These are phyloP conservation scores for Agrochola litura DNA, from an alignment of 2,888 invertebrate species.

Conservation along the genomic window DNA sequence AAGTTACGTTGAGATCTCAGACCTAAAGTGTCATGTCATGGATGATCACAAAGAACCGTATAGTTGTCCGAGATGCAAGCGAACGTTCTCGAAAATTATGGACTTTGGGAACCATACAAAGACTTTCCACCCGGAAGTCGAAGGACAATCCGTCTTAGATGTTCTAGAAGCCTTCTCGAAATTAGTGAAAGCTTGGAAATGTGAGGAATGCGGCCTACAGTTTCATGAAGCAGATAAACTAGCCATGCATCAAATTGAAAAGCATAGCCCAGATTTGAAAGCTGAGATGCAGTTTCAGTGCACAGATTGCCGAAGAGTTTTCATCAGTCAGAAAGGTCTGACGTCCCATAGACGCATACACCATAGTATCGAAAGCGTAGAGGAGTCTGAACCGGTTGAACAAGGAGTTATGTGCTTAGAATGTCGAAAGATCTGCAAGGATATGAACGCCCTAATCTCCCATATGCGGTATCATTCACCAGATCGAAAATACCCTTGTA, in stretches of 20 bases:
- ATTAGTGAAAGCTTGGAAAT: slow-evolving; percentile 87
- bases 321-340: slow-evolving; percentile 83
- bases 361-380: slow-evolving; percentile 77
- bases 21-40: slow-evolving; percentile 85
- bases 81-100: slow-evolving; percentile 81
- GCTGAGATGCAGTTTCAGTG: slow-evolving; percentile 83
- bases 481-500: slow-evolving; percentile 85
- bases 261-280: slow-evolving; percentile 82
- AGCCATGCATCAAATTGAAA: slow-evolving; percentile 84
- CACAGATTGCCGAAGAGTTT: slow-evolving; percentile 84
- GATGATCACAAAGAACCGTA: slow-evolving; percentile 85
- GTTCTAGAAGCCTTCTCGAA: slow-evolving; percentile 86
- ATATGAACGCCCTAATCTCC: slow-evolving; percentile 81
- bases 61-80: slow-evolving; percentile 81
- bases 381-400: slow-evolving; percentile 76
- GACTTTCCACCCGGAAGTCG: slow-evolving; percentile 82
- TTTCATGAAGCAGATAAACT: slow-evolving; percentile 86
- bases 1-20: slow-evolving; percentile 79
- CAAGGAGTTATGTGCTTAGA: slow-evolving; percentile 85
- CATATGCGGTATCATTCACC: slow-evolving; percentile 86
- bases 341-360: slow-evolving; percentile 85
- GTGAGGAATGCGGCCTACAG: slow-evolving; percentile 85
- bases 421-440: slow-evolving; percentile 86
- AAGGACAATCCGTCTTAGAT: slow-evolving; percentile 83
- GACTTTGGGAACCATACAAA: slow-evolving; percentile 85